These are phyloP conservation scores for Spinus pinus DNA, from an alignment of 2,797 vertebrate genomes.

Conservation along the genomic window DNA sequence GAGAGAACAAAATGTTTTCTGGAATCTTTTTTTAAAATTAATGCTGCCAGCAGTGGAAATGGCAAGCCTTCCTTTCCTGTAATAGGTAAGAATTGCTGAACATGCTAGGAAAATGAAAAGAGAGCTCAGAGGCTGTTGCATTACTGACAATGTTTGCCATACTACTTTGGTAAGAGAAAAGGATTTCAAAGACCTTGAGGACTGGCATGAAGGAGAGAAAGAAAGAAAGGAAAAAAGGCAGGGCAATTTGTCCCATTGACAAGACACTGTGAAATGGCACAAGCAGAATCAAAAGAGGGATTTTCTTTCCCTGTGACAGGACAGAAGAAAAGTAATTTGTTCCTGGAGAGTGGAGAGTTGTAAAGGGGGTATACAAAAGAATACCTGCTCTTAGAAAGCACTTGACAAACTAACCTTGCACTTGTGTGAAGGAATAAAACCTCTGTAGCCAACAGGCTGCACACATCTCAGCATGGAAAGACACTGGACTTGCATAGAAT, in stretches of 20 bases:
- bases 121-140: neutral
- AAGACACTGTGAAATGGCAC: neutral
- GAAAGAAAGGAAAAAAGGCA: neutral
- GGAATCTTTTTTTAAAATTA: neutral
- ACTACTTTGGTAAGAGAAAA: neutral
- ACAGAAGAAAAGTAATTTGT: neutral
- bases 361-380: neutral
- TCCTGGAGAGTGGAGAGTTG: neutral
- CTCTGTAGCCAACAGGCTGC: neutral
- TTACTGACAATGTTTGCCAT: neutral
- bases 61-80: neutral
- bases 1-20: neutral
- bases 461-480: neutral
- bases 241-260: neutral
- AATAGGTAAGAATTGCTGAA: neutral
- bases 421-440: neutral
- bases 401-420: conserved; percentile 16
- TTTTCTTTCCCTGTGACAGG: neutral
- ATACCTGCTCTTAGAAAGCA: neutral
- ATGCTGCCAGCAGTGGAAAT: neutral
- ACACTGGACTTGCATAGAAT: neutral
- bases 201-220: neutral
- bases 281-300: neutral
- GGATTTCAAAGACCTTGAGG: neutral
- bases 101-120: neutral